Evolutionary conservation across 1,140 invertebrate genomes (phyloP), one percentile per base, ranked within the genome.

Genomic region (Drosophila bifasciata): DNA sequence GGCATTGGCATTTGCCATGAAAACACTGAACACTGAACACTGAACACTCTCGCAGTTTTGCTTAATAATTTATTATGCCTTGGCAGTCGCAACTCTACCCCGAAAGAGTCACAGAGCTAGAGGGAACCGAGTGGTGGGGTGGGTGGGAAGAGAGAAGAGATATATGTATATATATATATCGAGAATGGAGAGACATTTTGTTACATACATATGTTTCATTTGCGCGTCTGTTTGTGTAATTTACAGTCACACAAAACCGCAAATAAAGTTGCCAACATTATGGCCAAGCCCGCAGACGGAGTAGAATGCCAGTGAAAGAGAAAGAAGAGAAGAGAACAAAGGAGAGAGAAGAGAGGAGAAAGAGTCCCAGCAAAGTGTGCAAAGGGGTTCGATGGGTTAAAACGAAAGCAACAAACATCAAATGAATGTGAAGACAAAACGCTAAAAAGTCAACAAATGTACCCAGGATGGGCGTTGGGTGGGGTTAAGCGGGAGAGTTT

Each of bases 141-240:
- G 19, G 19, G n/a, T 15, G 32, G 23, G 11, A 23, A 17, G 19
- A 19, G 43, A 62, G 52, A 70, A 50, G 64, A 68, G 64, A 36
- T 36, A 46, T 68, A 68, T 68, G 67, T 68, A 67, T 41, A 36
- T 36, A 46, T 68, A 68, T 68, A 68, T 68, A 67, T 41, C 45
- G 40, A 46, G 40, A 46, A n/a, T n/a, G n/a, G n/a, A 48, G 62
- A 53, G 64, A 68, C 64, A 68, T 68, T 83, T 63, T 50, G 80
- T 76, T 84, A 84, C 80, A 84, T 84, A 84, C 80, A 84, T 84
- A 85, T 84, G 80, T 84, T 80, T 80, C 78, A 80, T 81, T 80
- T 81, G 78, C 61, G 78, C 79, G 79, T 83, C 79, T 81, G 78
- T 81, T 84, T 84, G 81, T 64, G 80, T 84, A 86, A 84, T 85